Percentiles rank a stretch among this genome's conserved stretches.
Conservation (phyloP, 2,797 vertebrate species). For the Chrosomus eos region DNA sequence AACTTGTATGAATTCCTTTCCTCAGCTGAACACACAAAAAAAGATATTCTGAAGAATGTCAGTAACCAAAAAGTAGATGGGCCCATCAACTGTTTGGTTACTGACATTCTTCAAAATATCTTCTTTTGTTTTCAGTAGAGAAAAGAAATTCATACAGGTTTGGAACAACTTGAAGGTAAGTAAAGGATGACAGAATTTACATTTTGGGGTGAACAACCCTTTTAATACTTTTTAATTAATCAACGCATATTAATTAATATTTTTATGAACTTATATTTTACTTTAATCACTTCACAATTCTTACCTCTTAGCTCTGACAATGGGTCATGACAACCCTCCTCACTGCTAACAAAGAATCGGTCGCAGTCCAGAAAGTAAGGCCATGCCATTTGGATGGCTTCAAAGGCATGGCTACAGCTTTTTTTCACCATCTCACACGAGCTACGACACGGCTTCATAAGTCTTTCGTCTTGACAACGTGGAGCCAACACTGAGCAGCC, state of each 20-base stretch:
- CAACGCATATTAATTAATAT: neutral
- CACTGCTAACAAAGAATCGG: slow-evolving; percentile 84
- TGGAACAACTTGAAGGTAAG: no score
- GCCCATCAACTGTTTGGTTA: no score
- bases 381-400: slow-evolving; percentile 96
- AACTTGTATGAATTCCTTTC: no score
- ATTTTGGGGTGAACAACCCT: no score
- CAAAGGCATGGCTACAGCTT: slow-evolving; percentile 87
- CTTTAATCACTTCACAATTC: neutral
- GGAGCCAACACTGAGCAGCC: slow-evolving; percentile 93
- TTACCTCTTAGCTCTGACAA: slow-evolving; percentile 86
- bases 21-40: no score
- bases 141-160: no score
- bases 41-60: no score
- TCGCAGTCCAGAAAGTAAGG: slow-evolving; percentile 96
- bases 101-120: no score
- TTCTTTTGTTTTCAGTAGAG: no score
- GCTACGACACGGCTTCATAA: slow-evolving; percentile 86
- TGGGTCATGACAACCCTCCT: slow-evolving; percentile 91
- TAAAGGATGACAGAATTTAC: no score
- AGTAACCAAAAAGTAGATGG: no score
- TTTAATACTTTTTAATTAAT: neutral
- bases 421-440: slow-evolving; percentile 85
- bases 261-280: neutral
- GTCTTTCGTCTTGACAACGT: slow-evolving; percentile 77